phyloP scores from a whole-genome alignment of 2,888 invertebrate species.

The Cordylochernes scorpioides region DNA sequence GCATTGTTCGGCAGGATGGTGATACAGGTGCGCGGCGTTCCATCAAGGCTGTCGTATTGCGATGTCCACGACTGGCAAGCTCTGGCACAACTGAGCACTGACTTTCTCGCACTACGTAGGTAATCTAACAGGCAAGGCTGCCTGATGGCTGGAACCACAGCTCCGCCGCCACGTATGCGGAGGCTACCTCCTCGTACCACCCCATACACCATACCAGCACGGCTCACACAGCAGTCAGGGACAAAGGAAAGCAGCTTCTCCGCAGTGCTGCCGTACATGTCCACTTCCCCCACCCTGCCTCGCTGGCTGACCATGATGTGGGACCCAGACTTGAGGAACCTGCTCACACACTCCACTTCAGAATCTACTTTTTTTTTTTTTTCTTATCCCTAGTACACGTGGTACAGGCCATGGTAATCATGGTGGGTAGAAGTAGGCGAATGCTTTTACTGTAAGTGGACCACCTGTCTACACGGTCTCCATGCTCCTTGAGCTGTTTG shows the following conservation, averaged over 20 bases:
- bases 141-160: too few relatives aligned
- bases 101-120: constrained; percentile 50
- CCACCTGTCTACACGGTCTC: too few relatives aligned
- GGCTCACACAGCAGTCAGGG: constrained; percentile 31
- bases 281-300: constrained; percentile 37
- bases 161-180: too few relatives aligned
- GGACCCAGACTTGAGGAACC: constrained; percentile 49
- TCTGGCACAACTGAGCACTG: constrained; percentile 40
- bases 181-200: too few relatives aligned
- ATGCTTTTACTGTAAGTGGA: too few relatives aligned
- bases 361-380: constrained; percentile 1
- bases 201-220: too few relatives aligned
- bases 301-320: constrained; percentile 57
- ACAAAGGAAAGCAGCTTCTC: constrained; percentile 45
- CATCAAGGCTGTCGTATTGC: constrained; percentile 39
- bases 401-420: too few relatives aligned
- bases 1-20: constrained; percentile 5
- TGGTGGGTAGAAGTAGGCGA: too few relatives aligned
- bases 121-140: constrained; percentile 28
- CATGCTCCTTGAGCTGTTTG: too few relatives aligned
- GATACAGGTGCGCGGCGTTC: constrained; percentile 19
- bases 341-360: constrained; percentile 19
- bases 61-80: constrained; percentile 54
- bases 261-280: constrained; percentile 42
- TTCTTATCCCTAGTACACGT: too few relatives aligned